Conservation (phyloP, 2,113 vertebrate genomes). For the Myxocyprinus asiaticus region DNA sequence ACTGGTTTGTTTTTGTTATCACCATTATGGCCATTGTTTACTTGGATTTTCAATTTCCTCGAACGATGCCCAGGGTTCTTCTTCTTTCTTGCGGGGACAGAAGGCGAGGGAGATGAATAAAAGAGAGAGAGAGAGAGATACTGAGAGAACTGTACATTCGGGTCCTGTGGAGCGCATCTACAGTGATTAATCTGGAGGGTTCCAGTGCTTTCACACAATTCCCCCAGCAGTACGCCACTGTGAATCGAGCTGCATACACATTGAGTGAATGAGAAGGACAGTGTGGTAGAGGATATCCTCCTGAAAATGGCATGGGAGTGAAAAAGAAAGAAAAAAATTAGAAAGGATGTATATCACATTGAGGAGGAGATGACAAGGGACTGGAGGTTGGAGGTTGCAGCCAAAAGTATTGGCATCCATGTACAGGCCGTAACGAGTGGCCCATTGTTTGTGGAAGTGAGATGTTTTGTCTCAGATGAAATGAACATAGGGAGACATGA, state of each 20-base stretch:
- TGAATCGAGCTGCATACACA: background rate
- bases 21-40: constrained; percentile 55
- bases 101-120: background rate
- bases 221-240: constrained; percentile 5
- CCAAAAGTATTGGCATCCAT: too few relatives aligned
- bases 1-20: constrained; percentile 46
- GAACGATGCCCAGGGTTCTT: constrained; percentile 23
- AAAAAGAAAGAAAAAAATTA: background rate
- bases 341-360: background rate
- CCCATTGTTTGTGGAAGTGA: too few relatives aligned
- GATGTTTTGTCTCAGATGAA: too few relatives aligned
- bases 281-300: background rate
- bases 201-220: constrained; percentile 7
- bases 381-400: background rate
- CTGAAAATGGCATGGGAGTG: constrained; percentile 1
- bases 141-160: constrained; percentile 12
- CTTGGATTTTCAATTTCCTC: constrained; percentile 55
- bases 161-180: background rate
- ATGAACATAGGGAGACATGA: too few relatives aligned
- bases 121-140: constrained; percentile 2
- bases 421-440: too few relatives aligned
- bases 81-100: constrained; percentile 45
- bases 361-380: background rate
- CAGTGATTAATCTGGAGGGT: constrained; percentile 3
- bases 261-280: background rate